These are phyloP conservation scores for Cerceris rybyensis DNA, from an alignment of 2,888 invertebrate genomes.

Conservation along the genomic window DNA sequence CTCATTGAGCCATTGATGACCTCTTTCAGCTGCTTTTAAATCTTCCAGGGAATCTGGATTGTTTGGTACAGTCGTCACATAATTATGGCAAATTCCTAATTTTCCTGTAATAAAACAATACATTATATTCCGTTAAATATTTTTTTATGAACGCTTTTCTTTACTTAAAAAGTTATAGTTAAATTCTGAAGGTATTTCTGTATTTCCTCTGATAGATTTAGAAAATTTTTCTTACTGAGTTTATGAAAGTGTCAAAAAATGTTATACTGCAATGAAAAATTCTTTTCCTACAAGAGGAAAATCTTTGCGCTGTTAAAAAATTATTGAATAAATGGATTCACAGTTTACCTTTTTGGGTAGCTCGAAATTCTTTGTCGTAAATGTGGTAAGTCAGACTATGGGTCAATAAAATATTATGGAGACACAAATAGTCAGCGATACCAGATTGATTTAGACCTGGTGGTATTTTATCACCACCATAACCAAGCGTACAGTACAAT, in stretches of 20 bases:
- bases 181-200: too few species aligned
- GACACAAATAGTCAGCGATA: conserved; percentile 85
- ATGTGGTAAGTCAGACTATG: conserved; percentile 85
- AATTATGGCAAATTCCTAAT: conserved; percentile 85
- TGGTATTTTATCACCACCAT: conserved; percentile 56
- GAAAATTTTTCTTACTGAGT: too few species aligned
- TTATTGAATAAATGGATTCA: too few species aligned
- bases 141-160: too few species aligned
- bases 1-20: conserved; percentile 84
- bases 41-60: conserved; percentile 82
- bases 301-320: background rate
- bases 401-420: conserved; percentile 85
- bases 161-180: too few species aligned
- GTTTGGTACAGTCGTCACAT: conserved; percentile 83
- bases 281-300: background rate
- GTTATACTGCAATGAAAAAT: background rate
- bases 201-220: too few species aligned
- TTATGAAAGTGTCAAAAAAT: background rate
- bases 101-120: conserved; percentile 79
- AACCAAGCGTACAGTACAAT: conserved; percentile 82
- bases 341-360: conserved; percentile 82
- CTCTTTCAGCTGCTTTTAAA: conserved; percentile 83
- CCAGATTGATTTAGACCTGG: conserved; percentile 79
- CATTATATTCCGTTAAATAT: background rate
- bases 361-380: conserved; percentile 84